These are phyloP conservation scores for Dendrolimus pini DNA, from an alignment of 2,888 invertebrate genomes.

Conservation along the genomic window DNA sequence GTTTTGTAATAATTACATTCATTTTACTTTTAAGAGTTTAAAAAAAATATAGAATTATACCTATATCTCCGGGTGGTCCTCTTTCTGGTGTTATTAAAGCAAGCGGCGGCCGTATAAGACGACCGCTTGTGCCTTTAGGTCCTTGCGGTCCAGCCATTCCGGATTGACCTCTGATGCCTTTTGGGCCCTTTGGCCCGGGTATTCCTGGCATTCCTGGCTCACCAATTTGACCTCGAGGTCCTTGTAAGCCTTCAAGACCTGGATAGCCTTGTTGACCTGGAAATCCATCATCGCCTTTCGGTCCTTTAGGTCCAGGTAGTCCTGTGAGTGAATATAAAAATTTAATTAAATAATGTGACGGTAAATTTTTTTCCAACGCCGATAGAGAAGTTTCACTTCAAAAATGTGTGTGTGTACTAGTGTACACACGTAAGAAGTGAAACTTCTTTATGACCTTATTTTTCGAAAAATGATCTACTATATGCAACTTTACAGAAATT, in stretches of 20 bases:
- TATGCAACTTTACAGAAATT: no score
- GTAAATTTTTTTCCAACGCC: no score
- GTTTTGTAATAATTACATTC: no score
- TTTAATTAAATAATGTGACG: no score
- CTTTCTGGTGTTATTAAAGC: slow-evolving; percentile 44
- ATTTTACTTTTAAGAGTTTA: background rate
- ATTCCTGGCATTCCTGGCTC: slow-evolving; percentile 56
- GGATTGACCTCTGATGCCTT: slow-evolving; percentile 53
- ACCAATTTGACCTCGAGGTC: slow-evolving; percentile 41
- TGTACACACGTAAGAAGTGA: no score
- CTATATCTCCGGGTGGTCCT: slow-evolving; percentile 78
- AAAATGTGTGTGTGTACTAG: no score
- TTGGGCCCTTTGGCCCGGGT: slow-evolving; percentile 65
- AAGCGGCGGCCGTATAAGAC: slow-evolving; percentile 30
- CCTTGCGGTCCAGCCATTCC: slow-evolving; percentile 73
- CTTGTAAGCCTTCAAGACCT: slow-evolving; percentile 45
- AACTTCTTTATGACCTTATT: no score
- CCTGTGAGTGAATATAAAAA: slow-evolving; percentile 23
- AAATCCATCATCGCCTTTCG: slow-evolving; percentile 48
- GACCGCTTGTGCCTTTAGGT: slow-evolving; percentile 61
- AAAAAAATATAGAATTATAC: slow-evolving; percentile 36
- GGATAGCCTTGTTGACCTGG: slow-evolving; percentile 42
- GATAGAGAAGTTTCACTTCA: no score
- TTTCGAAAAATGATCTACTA: no score
- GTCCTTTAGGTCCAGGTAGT: slow-evolving; percentile 46